These are phyloP conservation scores for Halcyon malimbica DNA, from an alignment of 2,113 vertebrate genomes.

Conservation along the genomic window DNA sequence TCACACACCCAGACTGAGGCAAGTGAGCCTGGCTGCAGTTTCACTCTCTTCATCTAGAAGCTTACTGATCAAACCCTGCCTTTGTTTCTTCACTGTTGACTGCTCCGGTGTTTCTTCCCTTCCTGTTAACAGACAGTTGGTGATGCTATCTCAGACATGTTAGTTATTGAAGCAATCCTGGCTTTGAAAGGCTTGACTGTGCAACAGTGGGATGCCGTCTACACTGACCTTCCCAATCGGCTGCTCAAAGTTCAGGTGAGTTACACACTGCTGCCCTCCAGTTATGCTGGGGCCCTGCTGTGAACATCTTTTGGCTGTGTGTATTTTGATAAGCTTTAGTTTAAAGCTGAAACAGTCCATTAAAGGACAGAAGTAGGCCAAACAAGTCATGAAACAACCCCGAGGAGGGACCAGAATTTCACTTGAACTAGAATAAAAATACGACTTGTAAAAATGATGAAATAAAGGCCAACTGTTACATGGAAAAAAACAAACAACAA, in stretches of 20 bases:
- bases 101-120: background rate
- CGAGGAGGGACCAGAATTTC: background rate
- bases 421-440: background rate
- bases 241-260: conserved; percentile 94
- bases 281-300: background rate
- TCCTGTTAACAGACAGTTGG: conserved; percentile 83
- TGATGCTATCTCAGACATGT: conserved; percentile 93
- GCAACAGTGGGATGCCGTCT: conserved; percentile 91
- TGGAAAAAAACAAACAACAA: no score
- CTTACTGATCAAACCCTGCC: background rate
- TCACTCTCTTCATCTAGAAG: background rate
- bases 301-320: background rate
- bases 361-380: background rate
- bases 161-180: conserved; percentile 91
- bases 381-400: background rate
- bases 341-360: background rate
- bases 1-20: no score
- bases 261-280: fast-evolving
- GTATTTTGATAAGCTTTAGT: background rate
- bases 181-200: conserved; percentile 84
- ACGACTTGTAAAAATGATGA: background rate
- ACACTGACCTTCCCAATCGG: conserved; percentile 89
- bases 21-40: background rate
- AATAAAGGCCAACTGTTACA: background rate
- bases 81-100: background rate